A percentile compares a stretch with the other conserved stretches of the same genome.
Evolutionary conservation across 2,888 invertebrate genomes (phyloP).

Genomic region (Polyploca ridens): DNA sequence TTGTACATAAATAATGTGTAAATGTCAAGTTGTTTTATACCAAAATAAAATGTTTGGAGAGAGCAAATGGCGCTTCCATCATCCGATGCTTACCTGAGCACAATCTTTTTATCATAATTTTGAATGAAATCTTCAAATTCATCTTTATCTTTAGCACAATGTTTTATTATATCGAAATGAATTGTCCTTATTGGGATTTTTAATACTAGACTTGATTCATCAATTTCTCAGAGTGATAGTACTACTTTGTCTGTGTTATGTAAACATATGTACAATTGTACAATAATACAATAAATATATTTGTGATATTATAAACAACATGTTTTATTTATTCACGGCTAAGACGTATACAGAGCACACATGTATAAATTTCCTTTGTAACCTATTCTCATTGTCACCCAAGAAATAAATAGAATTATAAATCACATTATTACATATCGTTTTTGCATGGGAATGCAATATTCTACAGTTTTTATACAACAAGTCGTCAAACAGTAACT

Average conservation of each 20-base stretch:
- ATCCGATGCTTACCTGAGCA: conserved; percentile 41
- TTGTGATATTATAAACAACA: conserved; percentile 66
- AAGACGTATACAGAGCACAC: not conserved
- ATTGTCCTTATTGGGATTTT: conserved; percentile 68
- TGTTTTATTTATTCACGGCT: conserved; percentile 30
- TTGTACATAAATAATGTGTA: conserved; percentile 45
- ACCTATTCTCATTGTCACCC: not conserved
- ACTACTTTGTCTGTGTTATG: conserved; percentile 73
- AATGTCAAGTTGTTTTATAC: conserved; percentile 53
- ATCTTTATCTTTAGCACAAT: conserved; percentile 61
- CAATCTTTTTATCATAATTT: conserved; percentile 44
- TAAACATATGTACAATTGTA: conserved; percentile 80
- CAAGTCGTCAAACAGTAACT: too few relatives aligned
- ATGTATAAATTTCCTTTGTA: not conserved
- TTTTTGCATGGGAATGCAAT: too few relatives aligned
- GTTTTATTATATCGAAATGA: conserved; percentile 50
- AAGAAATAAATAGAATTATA: not conserved
- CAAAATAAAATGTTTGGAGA: conserved; percentile 37
- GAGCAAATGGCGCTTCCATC: conserved; percentile 26
- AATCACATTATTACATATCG: too few relatives aligned
- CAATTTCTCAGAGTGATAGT: conserved; percentile 69
- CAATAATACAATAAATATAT: conserved; percentile 81
- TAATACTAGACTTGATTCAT: conserved; percentile 51
- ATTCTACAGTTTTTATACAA: too few relatives aligned
- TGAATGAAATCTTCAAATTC: conserved; percentile 44